A percentile compares a stretch with the other conserved stretches of the same genome.
phyloP scores from a whole-genome alignment of 1,140 invertebrate species.

The Atta colombica region DNA sequence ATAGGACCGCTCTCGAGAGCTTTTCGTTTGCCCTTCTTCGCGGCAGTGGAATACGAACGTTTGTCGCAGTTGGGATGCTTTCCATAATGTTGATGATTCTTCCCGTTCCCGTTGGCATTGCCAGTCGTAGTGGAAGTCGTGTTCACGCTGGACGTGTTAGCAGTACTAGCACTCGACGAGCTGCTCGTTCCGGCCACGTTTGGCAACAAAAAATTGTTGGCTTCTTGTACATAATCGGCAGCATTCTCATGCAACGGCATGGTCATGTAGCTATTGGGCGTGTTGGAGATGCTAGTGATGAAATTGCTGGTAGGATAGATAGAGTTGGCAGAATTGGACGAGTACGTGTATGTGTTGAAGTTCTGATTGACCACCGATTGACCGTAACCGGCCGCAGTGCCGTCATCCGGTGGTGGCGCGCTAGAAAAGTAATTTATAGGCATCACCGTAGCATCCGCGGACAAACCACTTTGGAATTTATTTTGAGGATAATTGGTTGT shows the following conservation, averaged over 20 bases:
- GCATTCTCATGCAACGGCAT: constrained; percentile 85
- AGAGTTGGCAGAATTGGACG: constrained; percentile 82
- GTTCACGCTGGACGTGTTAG: constrained; percentile 61
- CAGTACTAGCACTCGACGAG: constrained; percentile 75
- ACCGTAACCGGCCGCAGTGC: constrained; percentile 78
- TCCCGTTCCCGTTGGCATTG: constrained; percentile 74
- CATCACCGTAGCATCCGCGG: constrained; percentile 80
- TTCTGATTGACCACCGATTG: constrained; percentile 85
- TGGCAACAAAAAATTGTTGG: constrained; percentile 82
- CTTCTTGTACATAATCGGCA: constrained; percentile 82
- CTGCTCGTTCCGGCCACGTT: constrained; percentile 73
- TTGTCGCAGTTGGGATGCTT: constrained; percentile 78
- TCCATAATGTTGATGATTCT: constrained; percentile 80
- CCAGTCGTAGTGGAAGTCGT: constrained; percentile 64
- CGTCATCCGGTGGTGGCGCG: constrained; percentile 76
- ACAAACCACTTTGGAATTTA: constrained; percentile 80
- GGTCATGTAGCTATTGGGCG: constrained; percentile 83
- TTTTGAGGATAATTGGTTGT: constrained; percentile 83
- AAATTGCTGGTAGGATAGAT: constrained; percentile 85
- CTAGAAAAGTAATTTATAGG: constrained; percentile 85
- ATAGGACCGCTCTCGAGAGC: constrained; percentile 69
- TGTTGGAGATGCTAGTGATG: constrained; percentile 84
- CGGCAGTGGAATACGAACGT: constrained; percentile 76
- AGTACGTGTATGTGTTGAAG: constrained; percentile 85
- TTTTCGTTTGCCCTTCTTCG: constrained; percentile 84